Evolutionary conservation across 2,888 invertebrate genomes (phyloP).

Genomic region (Aquatica leii): DNA sequence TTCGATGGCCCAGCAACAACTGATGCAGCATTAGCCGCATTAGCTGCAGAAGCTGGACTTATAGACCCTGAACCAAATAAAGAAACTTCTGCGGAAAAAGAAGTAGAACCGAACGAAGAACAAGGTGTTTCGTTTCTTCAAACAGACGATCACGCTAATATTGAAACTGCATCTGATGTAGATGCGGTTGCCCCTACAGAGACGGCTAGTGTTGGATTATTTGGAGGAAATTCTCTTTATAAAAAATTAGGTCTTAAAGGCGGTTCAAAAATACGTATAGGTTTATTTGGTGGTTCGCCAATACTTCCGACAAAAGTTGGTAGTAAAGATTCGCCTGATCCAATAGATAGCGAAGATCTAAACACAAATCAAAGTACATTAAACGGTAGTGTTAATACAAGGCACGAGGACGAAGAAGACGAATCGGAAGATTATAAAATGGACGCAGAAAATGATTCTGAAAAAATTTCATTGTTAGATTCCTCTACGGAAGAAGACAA

Average conservation of each 20-base stretch:
- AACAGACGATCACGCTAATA: constrained; percentile 19
- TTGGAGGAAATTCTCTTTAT: constrained; percentile 54
- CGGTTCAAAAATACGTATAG: constrained; percentile 44
- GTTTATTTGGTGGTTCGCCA: constrained; percentile 43
- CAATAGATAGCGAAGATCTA: constrained; percentile 21
- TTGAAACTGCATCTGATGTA: constrained; percentile 27
- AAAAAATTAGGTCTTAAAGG: constrained; percentile 57
- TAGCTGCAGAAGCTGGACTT: constrained; percentile 70
- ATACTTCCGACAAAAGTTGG: constrained; percentile 48
- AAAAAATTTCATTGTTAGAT: constrained; percentile 24
- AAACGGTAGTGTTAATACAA: constrained; percentile 18
- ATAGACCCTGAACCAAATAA: constrained; percentile 62
- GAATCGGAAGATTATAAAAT: constrained; percentile 21
- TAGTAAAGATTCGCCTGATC: constrained; percentile 53
- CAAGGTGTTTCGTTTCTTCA: constrained; percentile 28
- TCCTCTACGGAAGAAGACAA: constrained; percentile 15
- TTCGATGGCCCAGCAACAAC: constrained; percentile 68
- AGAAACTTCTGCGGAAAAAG: constrained; percentile 37
- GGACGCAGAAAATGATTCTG: constrained; percentile 34
- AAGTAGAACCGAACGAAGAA: constrained; percentile 25
- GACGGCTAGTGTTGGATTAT: constrained; percentile 47
- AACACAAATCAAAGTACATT: background rate
- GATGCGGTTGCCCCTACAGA: constrained; percentile 40
- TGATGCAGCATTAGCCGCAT: constrained; percentile 68
- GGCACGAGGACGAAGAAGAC: constrained; percentile 3